Conservation (phyloP, 1,140 invertebrate genomes). For the Nixonia krombeini region DNA sequence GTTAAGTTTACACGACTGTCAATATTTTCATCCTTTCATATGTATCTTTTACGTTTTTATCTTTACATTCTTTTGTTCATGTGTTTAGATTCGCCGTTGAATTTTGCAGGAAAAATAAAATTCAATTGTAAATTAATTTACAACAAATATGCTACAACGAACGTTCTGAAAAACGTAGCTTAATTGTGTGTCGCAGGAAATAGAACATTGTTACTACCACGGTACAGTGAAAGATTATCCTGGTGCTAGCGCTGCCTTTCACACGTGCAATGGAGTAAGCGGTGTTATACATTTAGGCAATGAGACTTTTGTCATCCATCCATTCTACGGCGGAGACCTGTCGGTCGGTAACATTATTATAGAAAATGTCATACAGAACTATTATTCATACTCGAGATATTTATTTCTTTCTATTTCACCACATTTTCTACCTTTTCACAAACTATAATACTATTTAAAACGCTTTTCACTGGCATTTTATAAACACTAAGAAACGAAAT, state of each 20-base stretch:
- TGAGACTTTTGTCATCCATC: slow-evolving; percentile 97
- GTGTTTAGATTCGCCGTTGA: no score
- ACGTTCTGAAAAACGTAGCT: neutral
- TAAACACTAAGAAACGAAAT: no score
- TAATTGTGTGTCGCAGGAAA: slow-evolving; percentile 80
- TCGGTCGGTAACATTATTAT: slow-evolving; percentile 83
- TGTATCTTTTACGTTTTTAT: no score
- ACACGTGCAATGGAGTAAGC: slow-evolving; percentile 96
- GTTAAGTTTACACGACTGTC: no score
- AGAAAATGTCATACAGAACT: slow-evolving; percentile 7
- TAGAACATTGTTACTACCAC: slow-evolving; percentile 97
- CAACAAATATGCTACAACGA: no score
- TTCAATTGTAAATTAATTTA: no score
- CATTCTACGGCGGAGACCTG: slow-evolving; percentile 94
- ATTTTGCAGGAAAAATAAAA: no score
- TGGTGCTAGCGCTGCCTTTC: slow-evolving; percentile 95
- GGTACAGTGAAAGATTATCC: slow-evolving; percentile 95
- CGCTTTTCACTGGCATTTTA: no score
- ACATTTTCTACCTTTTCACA: no score
- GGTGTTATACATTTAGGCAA: slow-evolving; percentile 97
- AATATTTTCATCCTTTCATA: no score
- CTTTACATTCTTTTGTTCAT: no score
- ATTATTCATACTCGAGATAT: neutral
- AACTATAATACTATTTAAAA: no score
- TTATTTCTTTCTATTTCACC: neutral